Evolutionary conservation across 2,888 invertebrate genomes (phyloP).

Genomic region (Ophion slaviceki): DNA sequence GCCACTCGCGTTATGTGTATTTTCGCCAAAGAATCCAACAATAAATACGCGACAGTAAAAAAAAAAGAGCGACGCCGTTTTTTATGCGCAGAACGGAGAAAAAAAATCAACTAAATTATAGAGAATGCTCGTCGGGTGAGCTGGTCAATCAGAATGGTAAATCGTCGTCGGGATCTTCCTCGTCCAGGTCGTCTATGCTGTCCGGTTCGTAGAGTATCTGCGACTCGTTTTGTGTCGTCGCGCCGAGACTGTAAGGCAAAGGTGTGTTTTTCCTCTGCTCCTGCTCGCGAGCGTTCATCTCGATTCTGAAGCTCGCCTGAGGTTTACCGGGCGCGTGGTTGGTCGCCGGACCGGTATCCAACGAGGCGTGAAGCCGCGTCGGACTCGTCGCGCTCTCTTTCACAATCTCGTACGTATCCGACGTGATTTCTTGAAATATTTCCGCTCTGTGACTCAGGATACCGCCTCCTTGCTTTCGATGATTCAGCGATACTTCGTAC

Average conservation of each 20-base stretch:
- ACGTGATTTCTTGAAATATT: slow-evolving; percentile 73
- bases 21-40: slow-evolving; percentile 65
- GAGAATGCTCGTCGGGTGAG: slow-evolving; percentile 7
- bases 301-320: slow-evolving; percentile 78
- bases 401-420: slow-evolving; percentile 71
- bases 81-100: slow-evolving; percentile 36
- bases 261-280: slow-evolving; percentile 77
- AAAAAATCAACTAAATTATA: slow-evolving; percentile 60
- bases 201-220: slow-evolving; percentile 91
- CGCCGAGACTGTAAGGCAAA: slow-evolving; percentile 76
- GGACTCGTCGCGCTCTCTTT: slow-evolving; percentile 64
- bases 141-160: slow-evolving; percentile 86
- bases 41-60: slow-evolving; percentile 76
- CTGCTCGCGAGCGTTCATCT: slow-evolving; percentile 78
- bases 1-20: slow-evolving; percentile 47
- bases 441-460: slow-evolving; percentile 72
- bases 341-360: slow-evolving; percentile 25
- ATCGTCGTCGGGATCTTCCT: slow-evolving; percentile 95
- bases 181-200: slow-evolving; percentile 92
- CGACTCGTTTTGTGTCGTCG: slow-evolving; percentile 69
- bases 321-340: slow-evolving; percentile 66
- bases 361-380: background rate
- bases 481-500: slow-evolving; percentile 72
- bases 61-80: background rate
- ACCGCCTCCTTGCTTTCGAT: slow-evolving; percentile 76